phyloP scores from a whole-genome alignment of 2,888 invertebrate genomes.

The Lasius fuliginosus region DNA sequence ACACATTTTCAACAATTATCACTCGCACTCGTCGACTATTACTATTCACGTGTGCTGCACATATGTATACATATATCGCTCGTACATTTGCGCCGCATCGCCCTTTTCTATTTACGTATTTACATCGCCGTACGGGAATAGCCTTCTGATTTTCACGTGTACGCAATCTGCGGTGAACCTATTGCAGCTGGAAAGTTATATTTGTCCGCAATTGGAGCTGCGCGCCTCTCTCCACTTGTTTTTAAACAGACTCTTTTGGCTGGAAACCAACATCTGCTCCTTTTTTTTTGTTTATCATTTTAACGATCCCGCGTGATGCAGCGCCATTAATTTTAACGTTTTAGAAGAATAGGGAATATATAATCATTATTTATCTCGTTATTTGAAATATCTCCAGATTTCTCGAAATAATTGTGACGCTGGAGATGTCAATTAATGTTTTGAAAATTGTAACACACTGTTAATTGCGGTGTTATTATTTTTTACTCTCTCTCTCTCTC shows the following conservation, averaged over 20 bases:
- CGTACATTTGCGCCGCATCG: conserved; percentile 17
- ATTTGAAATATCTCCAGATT: background rate
- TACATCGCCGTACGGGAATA: conserved; percentile 48
- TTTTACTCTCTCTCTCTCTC: too few species aligned
- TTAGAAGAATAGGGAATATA: background rate
- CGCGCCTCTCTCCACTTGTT: conserved; percentile 20
- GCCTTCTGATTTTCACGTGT: conserved; percentile 54
- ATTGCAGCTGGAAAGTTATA: conserved; percentile 56
- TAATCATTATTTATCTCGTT: background rate
- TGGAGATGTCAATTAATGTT: background rate
- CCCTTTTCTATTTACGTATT: conserved; percentile 51
- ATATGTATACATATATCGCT: conserved; percentile 2
- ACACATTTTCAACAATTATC: conserved; percentile 48
- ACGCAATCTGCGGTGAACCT: conserved; percentile 54
- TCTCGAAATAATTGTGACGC: background rate
- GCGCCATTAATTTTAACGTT: conserved; percentile 3
- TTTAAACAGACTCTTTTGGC: conserved; percentile 28
- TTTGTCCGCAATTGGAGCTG: conserved; percentile 49
- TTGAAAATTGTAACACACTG: background rate
- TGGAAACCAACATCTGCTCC: conserved; percentile 25
- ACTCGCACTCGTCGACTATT: conserved; percentile 21
- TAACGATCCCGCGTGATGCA: conserved; percentile 7
- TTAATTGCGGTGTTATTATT: background rate
- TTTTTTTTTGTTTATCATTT: background rate
- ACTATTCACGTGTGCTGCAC: conserved; percentile 4